phyloP scores from a whole-genome alignment of 2,888 invertebrate species.

The Epistrophe grossulariae region DNA sequence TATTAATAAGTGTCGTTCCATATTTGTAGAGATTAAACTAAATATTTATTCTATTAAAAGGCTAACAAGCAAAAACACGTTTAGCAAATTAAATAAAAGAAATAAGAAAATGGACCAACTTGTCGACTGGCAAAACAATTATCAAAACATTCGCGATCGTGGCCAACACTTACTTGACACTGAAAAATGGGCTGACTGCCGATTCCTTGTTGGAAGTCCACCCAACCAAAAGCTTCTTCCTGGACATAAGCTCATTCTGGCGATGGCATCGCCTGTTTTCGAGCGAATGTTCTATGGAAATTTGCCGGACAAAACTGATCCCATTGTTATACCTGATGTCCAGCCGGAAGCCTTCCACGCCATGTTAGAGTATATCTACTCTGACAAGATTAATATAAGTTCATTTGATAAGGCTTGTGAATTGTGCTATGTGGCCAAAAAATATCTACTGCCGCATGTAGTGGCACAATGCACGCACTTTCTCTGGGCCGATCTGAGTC shows the following conservation, averaged over 20 bases:
- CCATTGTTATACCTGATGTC: constrained; percentile 92
- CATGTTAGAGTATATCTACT: constrained; percentile 92
- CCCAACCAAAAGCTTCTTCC: constrained; percentile 90
- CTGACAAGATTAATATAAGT: constrained; percentile 90
- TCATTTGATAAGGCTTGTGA: constrained; percentile 95
- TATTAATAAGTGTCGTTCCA: not conserved
- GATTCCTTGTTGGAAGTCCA: constrained; percentile 91
- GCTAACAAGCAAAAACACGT: not conserved
- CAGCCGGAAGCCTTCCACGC: constrained; percentile 94
- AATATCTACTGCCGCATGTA: constrained; percentile 93
- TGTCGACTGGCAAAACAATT: constrained; percentile 90
- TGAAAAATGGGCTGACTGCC: constrained; percentile 93
- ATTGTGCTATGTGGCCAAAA: constrained; percentile 94
- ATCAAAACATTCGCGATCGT: constrained; percentile 89
- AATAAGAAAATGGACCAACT: constrained; percentile 57
- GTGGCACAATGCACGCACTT: constrained; percentile 93
- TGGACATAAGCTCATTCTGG: constrained; percentile 92
- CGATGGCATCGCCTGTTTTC: constrained; percentile 95
- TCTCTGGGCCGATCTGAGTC: constrained; percentile 88
- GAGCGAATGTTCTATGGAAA: constrained; percentile 95
- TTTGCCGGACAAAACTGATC: constrained; percentile 91
- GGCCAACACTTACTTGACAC: constrained; percentile 90
- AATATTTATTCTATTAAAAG: not conserved
- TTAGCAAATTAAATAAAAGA: not conserved
- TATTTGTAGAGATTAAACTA: not conserved